Evolutionary conservation across 2,797 vertebrate genomes (phyloP).

Genomic region (Sphenodon punctatus): DNA sequence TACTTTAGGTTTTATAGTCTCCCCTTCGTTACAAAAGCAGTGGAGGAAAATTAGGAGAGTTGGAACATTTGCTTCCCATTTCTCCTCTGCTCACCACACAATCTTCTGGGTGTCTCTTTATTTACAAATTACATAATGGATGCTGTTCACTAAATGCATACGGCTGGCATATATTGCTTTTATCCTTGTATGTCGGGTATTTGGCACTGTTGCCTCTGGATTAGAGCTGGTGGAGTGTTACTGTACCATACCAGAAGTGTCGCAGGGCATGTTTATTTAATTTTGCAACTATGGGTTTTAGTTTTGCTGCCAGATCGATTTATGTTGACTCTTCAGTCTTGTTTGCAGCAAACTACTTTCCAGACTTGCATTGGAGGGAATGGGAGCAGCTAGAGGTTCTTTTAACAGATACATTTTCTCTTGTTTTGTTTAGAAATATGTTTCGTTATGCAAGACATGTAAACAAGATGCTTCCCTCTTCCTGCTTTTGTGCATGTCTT

Average conservation of each 20-base stretch:
- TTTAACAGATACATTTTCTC: too few species aligned
- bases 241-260: background rate
- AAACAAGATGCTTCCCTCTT: background rate
- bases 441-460: background rate
- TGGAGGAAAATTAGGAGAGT: accelerated
- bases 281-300: background rate
- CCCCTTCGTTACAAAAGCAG: background rate
- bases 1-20: background rate
- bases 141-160: background rate
- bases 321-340: background rate
- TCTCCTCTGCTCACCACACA: accelerated
- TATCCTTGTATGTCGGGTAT: background rate
- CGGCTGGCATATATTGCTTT: background rate
- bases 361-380: too few species aligned
- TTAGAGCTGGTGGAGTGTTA: background rate
- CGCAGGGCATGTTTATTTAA: background rate
- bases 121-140: background rate
- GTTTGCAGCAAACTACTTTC: background rate
- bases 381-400: too few species aligned
- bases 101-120: background rate
- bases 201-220: background rate
- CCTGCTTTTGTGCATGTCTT: background rate
- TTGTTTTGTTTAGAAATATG: background rate
- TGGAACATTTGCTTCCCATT: background rate
- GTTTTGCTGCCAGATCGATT: background rate